Evolutionary conservation across 2,797 vertebrate genomes (phyloP), one percentile per base, ranked within the genome.

Genomic region (Platyrinchus mystaceus): DNA sequence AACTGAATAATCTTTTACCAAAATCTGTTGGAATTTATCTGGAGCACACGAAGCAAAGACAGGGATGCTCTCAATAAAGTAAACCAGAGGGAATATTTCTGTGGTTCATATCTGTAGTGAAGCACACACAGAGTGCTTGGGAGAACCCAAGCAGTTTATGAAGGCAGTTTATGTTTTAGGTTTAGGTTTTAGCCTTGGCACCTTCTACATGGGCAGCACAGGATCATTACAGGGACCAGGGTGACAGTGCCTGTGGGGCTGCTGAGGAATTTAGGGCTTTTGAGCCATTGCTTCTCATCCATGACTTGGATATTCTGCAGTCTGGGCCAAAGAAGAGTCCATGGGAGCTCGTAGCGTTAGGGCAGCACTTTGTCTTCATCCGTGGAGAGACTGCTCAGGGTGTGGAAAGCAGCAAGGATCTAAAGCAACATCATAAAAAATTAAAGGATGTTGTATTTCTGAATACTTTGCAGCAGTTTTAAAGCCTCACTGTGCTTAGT

Each of bases 151-250:
- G n/a, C n/a, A n/a, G n/a, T n/a, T n/a, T n/a, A n/a, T 67, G 71
- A 10, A 49, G n/a, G 21, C 8, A 30, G 12, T n/a, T 75, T 32
- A 4, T 21, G 6, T 11, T n/a, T n/a, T n/a, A n/a, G n/a, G n/a
- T n/a, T 3, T 47, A 76, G 36, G 14, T 69, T 92, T 75, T 71
- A 41, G 46, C 46, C 21, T 24, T 11, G 12, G 32, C 32, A 10
- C 8, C 46, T 62, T 66, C 46, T 3, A 1, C 2, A 0, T 0
- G 6, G 62, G 43, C 68, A 23, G 10, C 14, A 14, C 6, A 19
- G n/a, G 2, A 3, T 43, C 3, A 2, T 1, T 16, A 0, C 39
- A 10, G 26, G 64, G 79, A 34, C 23, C 41, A 9, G 32, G 8
- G 27, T 14, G 47, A 10, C 49, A 37, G 53, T 53, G 9, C 43